These are phyloP conservation scores for Heteractis magnifica DNA, from an alignment of 92 coral and sea anemone species.

Conservation along the genomic window DNA sequence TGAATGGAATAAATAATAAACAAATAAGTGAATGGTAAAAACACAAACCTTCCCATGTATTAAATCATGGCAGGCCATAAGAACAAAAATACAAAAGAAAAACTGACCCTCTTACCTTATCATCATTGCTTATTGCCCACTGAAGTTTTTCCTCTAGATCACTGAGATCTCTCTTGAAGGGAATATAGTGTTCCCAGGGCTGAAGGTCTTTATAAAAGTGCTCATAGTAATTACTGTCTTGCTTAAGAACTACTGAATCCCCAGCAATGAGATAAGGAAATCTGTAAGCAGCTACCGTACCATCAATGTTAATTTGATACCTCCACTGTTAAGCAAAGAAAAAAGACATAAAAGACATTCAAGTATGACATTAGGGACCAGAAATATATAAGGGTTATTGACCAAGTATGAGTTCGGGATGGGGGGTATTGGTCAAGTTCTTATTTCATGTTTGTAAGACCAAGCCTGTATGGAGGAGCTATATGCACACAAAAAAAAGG, in stretches of 20 bases:
- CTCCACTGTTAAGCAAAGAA: slow-evolving; percentile 61
- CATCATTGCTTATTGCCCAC: slow-evolving; percentile 91
- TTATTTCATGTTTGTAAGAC: too few relatives aligned
- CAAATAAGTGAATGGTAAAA: neutral
- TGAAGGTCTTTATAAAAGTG: slow-evolving; percentile 89
- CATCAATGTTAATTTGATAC: slow-evolving; percentile 90
- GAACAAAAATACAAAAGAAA: too few relatives aligned
- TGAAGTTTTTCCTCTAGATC: slow-evolving; percentile 70
- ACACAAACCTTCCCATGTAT: too few relatives aligned
- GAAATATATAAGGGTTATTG: too few relatives aligned
- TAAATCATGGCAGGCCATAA: too few relatives aligned
- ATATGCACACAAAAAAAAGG: too few relatives aligned
- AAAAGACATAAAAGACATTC: neutral
- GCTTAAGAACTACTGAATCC: slow-evolving; percentile 84
- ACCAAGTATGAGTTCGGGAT: too few relatives aligned
- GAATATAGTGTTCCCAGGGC: slow-evolving; percentile 96
- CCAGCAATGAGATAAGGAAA: slow-evolving; percentile 91
- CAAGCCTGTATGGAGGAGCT: too few relatives aligned
- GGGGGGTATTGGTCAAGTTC: too few relatives aligned
- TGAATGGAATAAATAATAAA: too few relatives aligned
- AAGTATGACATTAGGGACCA: too few relatives aligned
- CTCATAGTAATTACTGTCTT: slow-evolving; percentile 89
- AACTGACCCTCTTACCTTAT: slow-evolving; percentile 48
- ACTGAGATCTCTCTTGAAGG: slow-evolving; percentile 88
- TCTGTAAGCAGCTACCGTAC: slow-evolving; percentile 97